phyloP scores from a whole-genome alignment of 2,797 vertebrate species.

The Squalus acanthias region DNA sequence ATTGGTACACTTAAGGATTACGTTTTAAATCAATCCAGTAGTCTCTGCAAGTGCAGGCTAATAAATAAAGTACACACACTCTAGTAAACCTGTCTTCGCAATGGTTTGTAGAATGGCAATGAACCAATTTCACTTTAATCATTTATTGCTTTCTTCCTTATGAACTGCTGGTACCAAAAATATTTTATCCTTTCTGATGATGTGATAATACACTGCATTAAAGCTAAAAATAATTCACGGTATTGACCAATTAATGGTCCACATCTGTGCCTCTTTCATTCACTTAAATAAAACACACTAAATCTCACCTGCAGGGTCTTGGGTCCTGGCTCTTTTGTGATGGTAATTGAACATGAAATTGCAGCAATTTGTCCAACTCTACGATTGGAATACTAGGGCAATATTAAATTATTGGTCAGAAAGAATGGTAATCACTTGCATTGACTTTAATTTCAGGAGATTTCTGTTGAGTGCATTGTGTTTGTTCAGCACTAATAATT shows the following conservation, averaged over 20 bases:
- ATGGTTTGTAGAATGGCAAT: not conserved
- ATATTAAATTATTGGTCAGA: not conserved
- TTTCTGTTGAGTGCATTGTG: slow-evolving; percentile 7
- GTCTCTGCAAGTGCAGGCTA: not conserved
- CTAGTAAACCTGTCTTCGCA: not conserved
- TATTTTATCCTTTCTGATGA: not conserved
- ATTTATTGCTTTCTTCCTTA: not conserved
- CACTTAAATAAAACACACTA: not conserved
- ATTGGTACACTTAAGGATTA: not conserved
- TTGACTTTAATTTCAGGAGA: not conserved
- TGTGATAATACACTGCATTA: not conserved
- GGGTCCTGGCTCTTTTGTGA: not conserved
- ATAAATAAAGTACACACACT: not conserved
- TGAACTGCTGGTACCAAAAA: not conserved
- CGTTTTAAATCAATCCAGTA: not conserved
- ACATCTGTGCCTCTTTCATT: slow-evolving; percentile 1
- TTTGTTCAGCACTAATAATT: not conserved
- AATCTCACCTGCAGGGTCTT: not conserved
- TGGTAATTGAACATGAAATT: not conserved
- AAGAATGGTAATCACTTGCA: not conserved
- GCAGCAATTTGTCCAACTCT: not conserved
- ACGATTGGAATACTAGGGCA: not conserved
- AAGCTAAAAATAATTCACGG: not conserved
- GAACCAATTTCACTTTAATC: not conserved
- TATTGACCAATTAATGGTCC: not conserved